These are phyloP conservation scores for Zeuzera pyrina DNA, from an alignment of 2,888 invertebrate genomes.

Conservation along the genomic window DNA sequence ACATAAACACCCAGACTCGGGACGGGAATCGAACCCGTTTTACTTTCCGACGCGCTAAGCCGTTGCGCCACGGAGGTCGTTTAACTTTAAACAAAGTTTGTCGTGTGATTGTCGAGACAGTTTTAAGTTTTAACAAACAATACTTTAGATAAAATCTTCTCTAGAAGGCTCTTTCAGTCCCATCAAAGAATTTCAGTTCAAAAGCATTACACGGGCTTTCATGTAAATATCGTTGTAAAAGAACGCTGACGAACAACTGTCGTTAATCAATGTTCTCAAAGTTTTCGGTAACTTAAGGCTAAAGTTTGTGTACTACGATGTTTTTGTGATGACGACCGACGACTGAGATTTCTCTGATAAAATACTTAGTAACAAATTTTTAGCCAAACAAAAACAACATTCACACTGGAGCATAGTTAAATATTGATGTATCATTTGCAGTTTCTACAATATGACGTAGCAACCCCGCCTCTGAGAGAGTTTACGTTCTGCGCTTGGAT, in stretches of 20 bases:
- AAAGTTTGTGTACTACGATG: constrained; percentile 5
- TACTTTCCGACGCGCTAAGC: too few species aligned
- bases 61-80: too few species aligned
- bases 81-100: too few species aligned
- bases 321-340: constrained; percentile 10
- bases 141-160: too few species aligned
- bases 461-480: constrained; percentile 82
- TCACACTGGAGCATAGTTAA: not conserved
- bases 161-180: too few species aligned
- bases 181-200: too few species aligned
- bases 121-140: too few species aligned
- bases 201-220: too few species aligned
- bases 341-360: constrained; percentile 8
- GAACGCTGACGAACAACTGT: constrained; percentile 8
- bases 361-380: not conserved
- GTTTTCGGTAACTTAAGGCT: constrained; percentile 3
- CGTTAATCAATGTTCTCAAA: constrained; percentile 10
- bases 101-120: too few species aligned
- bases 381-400: not conserved
- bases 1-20: too few species aligned
- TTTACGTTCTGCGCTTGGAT: constrained; percentile 89
- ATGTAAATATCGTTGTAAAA: constrained; percentile 3
- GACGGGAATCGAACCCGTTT: too few species aligned
- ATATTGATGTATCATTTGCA: constrained; percentile 24
- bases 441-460: constrained; percentile 78